Evolutionary conservation across 2,113 vertebrate genomes (phyloP), one percentile per base, ranked within the genome.

Genomic region (Phycodurus eques): DNA sequence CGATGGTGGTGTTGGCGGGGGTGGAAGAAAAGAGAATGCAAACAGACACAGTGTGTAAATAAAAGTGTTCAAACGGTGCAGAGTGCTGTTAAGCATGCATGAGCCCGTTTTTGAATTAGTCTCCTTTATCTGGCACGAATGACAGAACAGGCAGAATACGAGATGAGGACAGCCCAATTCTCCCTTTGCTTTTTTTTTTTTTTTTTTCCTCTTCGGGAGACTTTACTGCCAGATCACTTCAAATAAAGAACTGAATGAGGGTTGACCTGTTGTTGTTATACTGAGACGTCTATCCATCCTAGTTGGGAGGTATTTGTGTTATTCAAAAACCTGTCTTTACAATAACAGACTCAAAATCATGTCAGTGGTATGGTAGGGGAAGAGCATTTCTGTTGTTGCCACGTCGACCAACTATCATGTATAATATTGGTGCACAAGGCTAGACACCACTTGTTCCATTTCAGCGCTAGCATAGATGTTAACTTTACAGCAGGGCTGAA

Each of bases 61-160:
- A 87, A 27, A 87, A 85, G 63, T 56, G 76, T 77, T 85, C 76
- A 87, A 88, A 85, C 72, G 80, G 79, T 84, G 79, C 80, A 79
- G 78, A 85, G 69, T 80, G 83, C 78, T 85, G 84, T 81, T 87
- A 79, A 87, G 85, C 81, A 80, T 76, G 77, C 86, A 82, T 89
- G 85, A 88, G 85, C 85, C 76, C 62, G 31, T 61, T 61, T 85
- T 83, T 88, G 85, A 88, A 89, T 90, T 87, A 86, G 87, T 87
- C 85, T 72, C 84, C 82, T 84, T 83, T 87, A 91, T 89, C 84
- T 87, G 84, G 78, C 77, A 76, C 46, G 80, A 83, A 85, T 84
- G 87, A 84, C 86, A 83, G 81, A 72, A 1, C 75, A 53, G 72
- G 73, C 83, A 76, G 75, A 88, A 87, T 80, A 64, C 67, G 72